Percentiles rank a stretch among this genome's conserved stretches.
These are phyloP conservation scores for Pachypanchax playfairii DNA, from an alignment of 2,113 vertebrate genomes.

Conservation along the genomic window DNA sequence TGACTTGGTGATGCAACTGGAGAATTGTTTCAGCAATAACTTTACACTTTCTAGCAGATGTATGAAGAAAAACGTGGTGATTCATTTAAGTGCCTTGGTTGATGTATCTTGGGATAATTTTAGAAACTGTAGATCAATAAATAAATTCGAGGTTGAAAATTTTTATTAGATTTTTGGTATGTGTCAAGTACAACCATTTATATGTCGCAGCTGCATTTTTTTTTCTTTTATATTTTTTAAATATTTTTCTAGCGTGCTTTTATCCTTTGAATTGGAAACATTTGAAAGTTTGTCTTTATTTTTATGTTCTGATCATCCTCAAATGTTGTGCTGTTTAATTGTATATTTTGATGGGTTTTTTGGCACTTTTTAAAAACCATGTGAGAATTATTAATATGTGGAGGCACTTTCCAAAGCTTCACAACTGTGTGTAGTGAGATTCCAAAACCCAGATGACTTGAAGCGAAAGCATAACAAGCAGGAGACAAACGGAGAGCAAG, in stretches of 20 bases:
- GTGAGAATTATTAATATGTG: neutral
- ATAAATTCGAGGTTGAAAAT: too few relatives aligned
- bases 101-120: neutral
- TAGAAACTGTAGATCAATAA: too few relatives aligned
- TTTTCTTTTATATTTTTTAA: too few relatives aligned
- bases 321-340: neutral
- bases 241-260: too few relatives aligned
- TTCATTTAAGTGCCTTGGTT: neutral
- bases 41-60: constrained; percentile 13
- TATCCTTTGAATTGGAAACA: too few relatives aligned
- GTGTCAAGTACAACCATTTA: too few relatives aligned
- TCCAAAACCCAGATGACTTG: neutral
- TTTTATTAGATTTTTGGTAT: too few relatives aligned
- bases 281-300: too few relatives aligned
- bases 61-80: constrained; percentile 8
- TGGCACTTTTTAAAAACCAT: neutral
- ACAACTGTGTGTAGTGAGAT: neutral
- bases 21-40: constrained; percentile 53
- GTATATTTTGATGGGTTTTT: neutral
- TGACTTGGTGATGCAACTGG: constrained; percentile 56
- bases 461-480: neutral
- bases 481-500: neutral
- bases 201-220: too few relatives aligned
- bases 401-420: neutral
- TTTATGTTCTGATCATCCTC: too few relatives aligned